Percentiles rank a stretch among this genome's conserved stretches.
These are phyloP conservation scores for Saturnia japonica DNA, from an alignment of 2,888 invertebrate genomes.

Conservation along the genomic window DNA sequence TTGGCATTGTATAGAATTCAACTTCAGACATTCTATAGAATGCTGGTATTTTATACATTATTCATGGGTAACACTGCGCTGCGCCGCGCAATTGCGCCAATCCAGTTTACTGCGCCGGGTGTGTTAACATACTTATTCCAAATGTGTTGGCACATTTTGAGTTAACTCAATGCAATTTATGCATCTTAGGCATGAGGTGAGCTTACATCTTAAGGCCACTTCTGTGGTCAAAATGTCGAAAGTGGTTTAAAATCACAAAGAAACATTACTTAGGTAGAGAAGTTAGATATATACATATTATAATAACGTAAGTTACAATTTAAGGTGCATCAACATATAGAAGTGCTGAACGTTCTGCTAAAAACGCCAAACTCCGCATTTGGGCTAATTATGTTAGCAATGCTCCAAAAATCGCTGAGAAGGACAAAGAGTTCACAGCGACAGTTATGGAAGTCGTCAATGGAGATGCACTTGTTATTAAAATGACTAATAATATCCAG, in stretches of 20 bases:
- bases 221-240: not conserved
- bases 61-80: too few relatives aligned
- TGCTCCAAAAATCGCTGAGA: slow-evolving; percentile 86
- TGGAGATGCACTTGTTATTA: slow-evolving; percentile 95
- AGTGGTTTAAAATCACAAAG: not conserved
- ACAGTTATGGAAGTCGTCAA: slow-evolving; percentile 95
- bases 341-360: slow-evolving; percentile 92
- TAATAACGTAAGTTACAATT: slow-evolving; percentile 19
- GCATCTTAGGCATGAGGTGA: too few relatives aligned
- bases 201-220: too few relatives aligned
- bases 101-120: too few relatives aligned
- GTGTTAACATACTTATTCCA: too few relatives aligned
- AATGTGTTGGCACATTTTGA: too few relatives aligned
- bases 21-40: too few relatives aligned
- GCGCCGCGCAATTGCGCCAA: too few relatives aligned
- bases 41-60: too few relatives aligned
- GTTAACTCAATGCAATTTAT: too few relatives aligned
- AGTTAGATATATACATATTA: not conserved
- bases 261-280: not conserved
- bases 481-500: slow-evolving; percentile 87
- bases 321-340: slow-evolving; percentile 89
- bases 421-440: slow-evolving; percentile 91
- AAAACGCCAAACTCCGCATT: slow-evolving; percentile 91
- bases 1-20: too few relatives aligned
- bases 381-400: slow-evolving; percentile 96